Evolutionary conservation across 2,888 invertebrate genomes (phyloP).

Genomic region (Eupelmus urozonus): DNA sequence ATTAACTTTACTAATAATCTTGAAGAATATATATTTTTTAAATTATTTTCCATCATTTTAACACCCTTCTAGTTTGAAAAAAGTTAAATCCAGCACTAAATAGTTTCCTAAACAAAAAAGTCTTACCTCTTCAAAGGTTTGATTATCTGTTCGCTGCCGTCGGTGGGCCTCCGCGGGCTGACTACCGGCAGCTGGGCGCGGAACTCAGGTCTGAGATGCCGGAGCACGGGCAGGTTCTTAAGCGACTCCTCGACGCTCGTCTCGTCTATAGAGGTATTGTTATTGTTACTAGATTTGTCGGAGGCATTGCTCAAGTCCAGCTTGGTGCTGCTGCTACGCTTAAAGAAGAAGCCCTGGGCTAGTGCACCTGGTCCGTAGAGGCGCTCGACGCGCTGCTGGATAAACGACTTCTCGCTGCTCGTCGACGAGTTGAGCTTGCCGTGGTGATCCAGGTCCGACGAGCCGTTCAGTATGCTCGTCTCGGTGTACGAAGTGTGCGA

Average conservation of each 20-base stretch:
- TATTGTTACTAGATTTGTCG: constrained; percentile 72
- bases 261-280: constrained; percentile 70
- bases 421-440: constrained; percentile 66
- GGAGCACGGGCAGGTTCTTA: constrained; percentile 85
- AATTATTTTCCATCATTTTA: too few relatives aligned
- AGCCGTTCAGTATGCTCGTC: constrained; percentile 69
- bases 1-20: too few relatives aligned
- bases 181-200: constrained; percentile 88
- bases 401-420: constrained; percentile 82
- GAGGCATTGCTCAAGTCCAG: constrained; percentile 70
- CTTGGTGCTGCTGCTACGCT: constrained; percentile 74
- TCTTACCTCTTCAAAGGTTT: constrained; percentile 72
- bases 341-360: constrained; percentile 88
- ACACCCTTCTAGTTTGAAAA: too few relatives aligned
- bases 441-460: constrained; percentile 62
- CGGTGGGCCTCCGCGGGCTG: constrained; percentile 71
- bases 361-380: constrained; percentile 92
- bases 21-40: too few relatives aligned
- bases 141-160: constrained; percentile 74
- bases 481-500: constrained; percentile 69
- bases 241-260: constrained; percentile 72
- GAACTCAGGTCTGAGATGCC: constrained; percentile 91
- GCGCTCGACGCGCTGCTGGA: constrained; percentile 92
- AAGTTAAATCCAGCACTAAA: too few relatives aligned
- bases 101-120: too few relatives aligned